A percentile compares a stretch with the other conserved stretches of the same genome.
Conservation (phyloP, 1,140 invertebrate species). For the Anastrepha obliqua region DNA sequence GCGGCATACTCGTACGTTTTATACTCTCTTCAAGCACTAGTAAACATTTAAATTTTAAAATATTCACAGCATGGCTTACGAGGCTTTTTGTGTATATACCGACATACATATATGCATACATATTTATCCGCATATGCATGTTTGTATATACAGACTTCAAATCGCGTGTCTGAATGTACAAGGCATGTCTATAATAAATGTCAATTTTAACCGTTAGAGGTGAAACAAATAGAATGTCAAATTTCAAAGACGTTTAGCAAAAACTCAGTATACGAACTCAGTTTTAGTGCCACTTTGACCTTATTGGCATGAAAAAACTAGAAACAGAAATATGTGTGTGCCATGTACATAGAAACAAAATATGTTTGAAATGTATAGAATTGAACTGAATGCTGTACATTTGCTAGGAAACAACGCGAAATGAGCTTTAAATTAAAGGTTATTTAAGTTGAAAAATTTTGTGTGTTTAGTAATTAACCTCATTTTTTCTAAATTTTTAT, state of each 20-base stretch:
- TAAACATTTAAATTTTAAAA: no score
- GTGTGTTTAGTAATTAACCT: constrained; percentile 30
- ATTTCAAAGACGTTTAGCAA: constrained; percentile 31
- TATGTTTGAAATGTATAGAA: not conserved
- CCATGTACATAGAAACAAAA: not conserved
- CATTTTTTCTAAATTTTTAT: constrained; percentile 33
- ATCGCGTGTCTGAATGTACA: not conserved
- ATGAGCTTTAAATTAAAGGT: not conserved
- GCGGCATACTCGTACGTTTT: no score
- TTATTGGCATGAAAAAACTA: constrained; percentile 28
- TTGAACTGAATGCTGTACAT: not conserved
- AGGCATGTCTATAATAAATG: not conserved
- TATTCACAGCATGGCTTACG: no score
- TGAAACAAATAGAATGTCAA: constrained; percentile 52
- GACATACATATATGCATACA: not conserved
- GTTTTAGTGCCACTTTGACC: not conserved
- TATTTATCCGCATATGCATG: not conserved
- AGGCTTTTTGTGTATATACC: no score
- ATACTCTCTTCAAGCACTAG: no score
- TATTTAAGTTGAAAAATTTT: constrained; percentile 1
- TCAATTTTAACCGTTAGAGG: constrained; percentile 33
- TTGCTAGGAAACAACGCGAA: not conserved
- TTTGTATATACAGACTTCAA: not conserved
- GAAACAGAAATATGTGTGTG: not conserved
- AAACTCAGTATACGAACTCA: not conserved